A percentile compares a stretch with the other conserved stretches of the same genome.
phyloP scores from a whole-genome alignment of 1,140 invertebrate genomes.

The Drosophila lowei region DNA sequence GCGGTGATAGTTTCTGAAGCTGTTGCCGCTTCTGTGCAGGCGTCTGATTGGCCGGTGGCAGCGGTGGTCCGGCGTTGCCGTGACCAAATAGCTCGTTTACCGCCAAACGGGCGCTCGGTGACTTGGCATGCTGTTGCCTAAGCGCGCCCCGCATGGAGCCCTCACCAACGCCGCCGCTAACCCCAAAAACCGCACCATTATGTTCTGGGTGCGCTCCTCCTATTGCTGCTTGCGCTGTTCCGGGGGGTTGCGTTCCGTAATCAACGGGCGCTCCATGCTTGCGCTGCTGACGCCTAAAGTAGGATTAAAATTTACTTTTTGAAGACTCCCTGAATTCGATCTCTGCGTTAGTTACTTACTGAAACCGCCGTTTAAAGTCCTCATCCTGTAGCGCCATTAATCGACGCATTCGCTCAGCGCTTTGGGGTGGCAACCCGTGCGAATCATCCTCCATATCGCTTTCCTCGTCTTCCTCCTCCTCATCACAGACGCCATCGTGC shows the following conservation, averaged over 20 bases:
- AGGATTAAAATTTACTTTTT: not conserved
- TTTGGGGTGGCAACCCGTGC: constrained; percentile 75
- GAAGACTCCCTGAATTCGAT: too few species aligned
- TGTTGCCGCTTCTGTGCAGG: constrained; percentile 75
- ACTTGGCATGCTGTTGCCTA: constrained; percentile 62
- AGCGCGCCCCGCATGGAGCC: constrained; percentile 74
- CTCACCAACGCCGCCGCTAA: constrained; percentile 82
- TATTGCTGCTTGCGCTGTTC: constrained; percentile 24
- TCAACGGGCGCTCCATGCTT: constrained; percentile 71
- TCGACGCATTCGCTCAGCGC: constrained; percentile 78
- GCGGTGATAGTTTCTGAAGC: constrained; percentile 79
- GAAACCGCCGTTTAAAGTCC: constrained; percentile 83
- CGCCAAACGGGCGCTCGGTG: constrained; percentile 73
- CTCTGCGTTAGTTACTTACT: constrained; percentile 54
- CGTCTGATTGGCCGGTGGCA: constrained; percentile 80
- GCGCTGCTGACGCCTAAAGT: constrained; percentile 67
- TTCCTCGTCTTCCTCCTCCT: constrained; percentile 72
- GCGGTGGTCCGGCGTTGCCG: constrained; percentile 66
- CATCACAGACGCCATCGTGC: constrained; percentile 75
- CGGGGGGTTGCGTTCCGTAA: constrained; percentile 57
- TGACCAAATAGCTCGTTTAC: constrained; percentile 79
- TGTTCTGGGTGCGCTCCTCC: constrained; percentile 57
- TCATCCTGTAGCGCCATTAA: constrained; percentile 83
- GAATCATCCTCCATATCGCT: constrained; percentile 72
- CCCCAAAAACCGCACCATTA: constrained; percentile 80